phyloP scores from a whole-genome alignment of 2,888 invertebrate species.

The Xylocampa areola region DNA sequence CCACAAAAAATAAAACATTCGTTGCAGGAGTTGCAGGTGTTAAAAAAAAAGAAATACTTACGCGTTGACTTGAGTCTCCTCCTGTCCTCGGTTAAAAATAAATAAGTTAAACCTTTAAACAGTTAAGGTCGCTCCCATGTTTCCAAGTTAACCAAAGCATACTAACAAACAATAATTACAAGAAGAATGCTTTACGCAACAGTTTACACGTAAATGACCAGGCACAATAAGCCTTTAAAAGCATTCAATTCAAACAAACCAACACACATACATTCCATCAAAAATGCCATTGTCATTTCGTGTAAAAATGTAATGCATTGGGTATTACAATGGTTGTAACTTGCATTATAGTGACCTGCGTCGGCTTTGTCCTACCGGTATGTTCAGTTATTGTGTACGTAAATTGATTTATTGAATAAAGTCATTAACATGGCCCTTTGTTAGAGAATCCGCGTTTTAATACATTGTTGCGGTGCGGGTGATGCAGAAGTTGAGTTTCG shows the following conservation, averaged over 20 bases:
- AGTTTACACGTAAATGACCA: slow-evolving; percentile 13
- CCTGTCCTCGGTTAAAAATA: too few relatives aligned
- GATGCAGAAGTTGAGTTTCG: slow-evolving; percentile 37
- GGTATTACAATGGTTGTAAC: slow-evolving; percentile 58
- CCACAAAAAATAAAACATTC: too few relatives aligned
- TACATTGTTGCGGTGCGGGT: slow-evolving; percentile 53
- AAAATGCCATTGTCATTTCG: slow-evolving; percentile 51
- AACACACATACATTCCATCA: slow-evolving; percentile 20
- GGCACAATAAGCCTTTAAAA: slow-evolving; percentile 43
- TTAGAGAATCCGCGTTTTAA: slow-evolving; percentile 59
- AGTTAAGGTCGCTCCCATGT: too few relatives aligned
- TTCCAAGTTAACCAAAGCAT: too few relatives aligned
- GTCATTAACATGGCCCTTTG: slow-evolving; percentile 71
- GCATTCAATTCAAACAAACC: slow-evolving; percentile 36
- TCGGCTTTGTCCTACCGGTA: slow-evolving; percentile 43
- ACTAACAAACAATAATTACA: too few relatives aligned
- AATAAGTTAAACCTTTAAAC: too few relatives aligned
- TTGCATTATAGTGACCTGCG: slow-evolving; percentile 44
- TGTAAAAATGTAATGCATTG: slow-evolving; percentile 67
- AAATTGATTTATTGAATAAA: slow-evolving; percentile 74
- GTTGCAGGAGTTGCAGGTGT: too few relatives aligned
- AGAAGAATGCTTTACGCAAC: slow-evolving; percentile 26
- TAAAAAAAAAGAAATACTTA: too few relatives aligned
- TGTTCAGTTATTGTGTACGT: slow-evolving; percentile 62
- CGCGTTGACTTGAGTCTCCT: too few relatives aligned